phyloP scores from a whole-genome alignment of 2,888 invertebrate genomes.

The Hanleya hanleyi region DNA sequence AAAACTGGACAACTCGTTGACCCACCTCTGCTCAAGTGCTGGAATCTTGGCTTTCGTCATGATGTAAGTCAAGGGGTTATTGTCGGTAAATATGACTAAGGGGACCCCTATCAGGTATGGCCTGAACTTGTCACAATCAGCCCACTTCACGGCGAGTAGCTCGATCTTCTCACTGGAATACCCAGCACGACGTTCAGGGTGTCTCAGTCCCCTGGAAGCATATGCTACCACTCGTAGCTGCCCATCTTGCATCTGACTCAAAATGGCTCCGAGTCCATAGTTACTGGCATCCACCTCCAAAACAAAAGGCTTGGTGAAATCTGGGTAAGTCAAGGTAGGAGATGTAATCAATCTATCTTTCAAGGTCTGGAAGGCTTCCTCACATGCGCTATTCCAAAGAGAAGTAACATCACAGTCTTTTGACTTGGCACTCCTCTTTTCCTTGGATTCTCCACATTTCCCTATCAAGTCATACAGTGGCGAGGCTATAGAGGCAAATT shows the following conservation, averaged over 20 bases:
- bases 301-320: slow-evolving; percentile 20
- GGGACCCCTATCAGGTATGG: slow-evolving; percentile 24
- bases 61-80: slow-evolving; percentile 21
- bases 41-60: slow-evolving; percentile 21
- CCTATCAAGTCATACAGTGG: slow-evolving; percentile 23
- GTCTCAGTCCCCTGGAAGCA: not conserved
- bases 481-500: slow-evolving; percentile 17
- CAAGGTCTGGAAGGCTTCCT: slow-evolving; percentile 27
- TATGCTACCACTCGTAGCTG: slow-evolving; percentile 27
- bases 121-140: slow-evolving; percentile 30
- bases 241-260: slow-evolving; percentile 23
- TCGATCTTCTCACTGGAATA: slow-evolving; percentile 37
- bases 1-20: slow-evolving; percentile 20
- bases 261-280: slow-evolving; percentile 26
- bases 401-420: not conserved
- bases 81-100: slow-evolving; percentile 27
- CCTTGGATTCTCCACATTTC: slow-evolving; percentile 6
- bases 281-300: slow-evolving; percentile 22
- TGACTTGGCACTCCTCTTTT: not conserved
- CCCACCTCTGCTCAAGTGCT: slow-evolving; percentile 33
- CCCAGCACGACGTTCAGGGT: slow-evolving; percentile 17
- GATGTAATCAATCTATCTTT: slow-evolving; percentile 29
- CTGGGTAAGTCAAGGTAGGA: slow-evolving; percentile 32
- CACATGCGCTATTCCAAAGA: slow-evolving; percentile 24
- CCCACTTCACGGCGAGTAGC: slow-evolving; percentile 38